Percentiles rank a stretch among this genome's conserved stretches.
phyloP scores from a whole-genome alignment of 92 coral and sea anemone genomes.

The Nematostella vectensis region DNA sequence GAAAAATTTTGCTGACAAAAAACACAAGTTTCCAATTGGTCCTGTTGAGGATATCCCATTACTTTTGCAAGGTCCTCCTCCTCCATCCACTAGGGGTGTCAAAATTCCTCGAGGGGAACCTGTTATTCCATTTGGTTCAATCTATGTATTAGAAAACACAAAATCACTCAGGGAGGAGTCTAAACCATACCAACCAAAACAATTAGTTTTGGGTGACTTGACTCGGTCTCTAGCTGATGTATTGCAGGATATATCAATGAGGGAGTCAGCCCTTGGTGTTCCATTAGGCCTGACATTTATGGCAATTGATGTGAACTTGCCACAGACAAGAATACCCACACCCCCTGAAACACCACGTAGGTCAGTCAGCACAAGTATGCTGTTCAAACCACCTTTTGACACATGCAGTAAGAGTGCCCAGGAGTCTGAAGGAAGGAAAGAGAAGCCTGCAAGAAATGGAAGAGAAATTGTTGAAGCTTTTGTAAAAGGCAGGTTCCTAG shows the following conservation, averaged over 20 bases:
- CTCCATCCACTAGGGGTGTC: conserved; percentile 35
- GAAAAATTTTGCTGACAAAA: conserved; percentile 15
- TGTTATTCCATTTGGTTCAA: conserved; percentile 26
- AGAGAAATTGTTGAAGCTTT: conserved; percentile 78
- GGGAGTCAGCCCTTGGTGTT: conserved; percentile 78
- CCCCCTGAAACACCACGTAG: conserved; percentile 67
- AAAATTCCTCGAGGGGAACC: conserved; percentile 59
- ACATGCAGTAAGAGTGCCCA: conserved; percentile 14
- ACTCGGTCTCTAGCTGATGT: conserved; percentile 79
- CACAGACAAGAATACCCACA: conserved; percentile 54
- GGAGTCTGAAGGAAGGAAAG: conserved; percentile 27
- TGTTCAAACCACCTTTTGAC: conserved; percentile 12
- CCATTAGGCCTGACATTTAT: conserved; percentile 82
- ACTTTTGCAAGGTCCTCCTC: conserved; percentile 22
- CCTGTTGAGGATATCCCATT: conserved; percentile 33
- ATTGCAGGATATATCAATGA: conserved; percentile 69
- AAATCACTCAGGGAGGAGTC: conserved; percentile 17
- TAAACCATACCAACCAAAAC: conserved; percentile 30
- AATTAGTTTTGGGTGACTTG: conserved; percentile 63
- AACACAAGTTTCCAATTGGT: conserved; percentile 62
- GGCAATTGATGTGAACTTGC: conserved; percentile 77
- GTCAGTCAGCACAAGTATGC: conserved; percentile 30
- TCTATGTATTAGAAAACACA: conserved; percentile 27
- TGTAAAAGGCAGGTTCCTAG: conserved; percentile 79
- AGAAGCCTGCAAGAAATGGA: conserved; percentile 56